A percentile compares a stretch with the other conserved stretches of the same genome.
Evolutionary conservation across 2,888 invertebrate genomes (phyloP).

Genomic region (Idaea straminata): DNA sequence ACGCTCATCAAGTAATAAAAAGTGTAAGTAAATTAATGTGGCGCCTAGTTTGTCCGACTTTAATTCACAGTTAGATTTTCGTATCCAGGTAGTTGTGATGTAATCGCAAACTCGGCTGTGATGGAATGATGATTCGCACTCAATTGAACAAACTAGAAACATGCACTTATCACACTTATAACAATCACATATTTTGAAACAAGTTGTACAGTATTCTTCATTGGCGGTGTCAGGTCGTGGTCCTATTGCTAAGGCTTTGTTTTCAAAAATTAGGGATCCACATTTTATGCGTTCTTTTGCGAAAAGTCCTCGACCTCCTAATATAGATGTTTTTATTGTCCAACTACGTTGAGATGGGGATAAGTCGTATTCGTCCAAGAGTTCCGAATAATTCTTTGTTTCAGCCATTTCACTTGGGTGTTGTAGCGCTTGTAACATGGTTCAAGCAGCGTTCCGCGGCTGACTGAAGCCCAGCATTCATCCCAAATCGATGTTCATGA

Average conservation of each 20-base stretch:
- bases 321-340: conserved; percentile 77
- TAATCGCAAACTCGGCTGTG: conserved; percentile 83
- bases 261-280: conserved; percentile 84
- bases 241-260: conserved; percentile 83
- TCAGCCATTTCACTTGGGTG: conserved; percentile 36
- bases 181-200: conserved; percentile 73
- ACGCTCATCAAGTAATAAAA: conserved; percentile 50
- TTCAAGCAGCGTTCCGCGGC: conserved; percentile 42
- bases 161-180: conserved; percentile 82
- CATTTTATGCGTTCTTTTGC: conserved; percentile 81
- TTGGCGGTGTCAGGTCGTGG: conserved; percentile 78
- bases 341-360: conserved; percentile 54
- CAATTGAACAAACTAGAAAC: conserved; percentile 82
- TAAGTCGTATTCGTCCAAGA: conserved; percentile 30
- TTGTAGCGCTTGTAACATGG: conserved; percentile 33
- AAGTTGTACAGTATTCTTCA: conserved; percentile 82
- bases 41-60: conserved; percentile 37
- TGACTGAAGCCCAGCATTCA: conserved; percentile 49
- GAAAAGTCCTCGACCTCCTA: conserved; percentile 86
- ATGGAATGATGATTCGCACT: conserved; percentile 76
- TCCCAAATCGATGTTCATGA: conserved; percentile 51
- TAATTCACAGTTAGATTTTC: conserved; percentile 34
- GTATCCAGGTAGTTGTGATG: conserved; percentile 73
- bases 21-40: conserved; percentile 53
- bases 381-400: conserved; percentile 15